Evolutionary conservation across 1,140 invertebrate species (phyloP), one percentile per base, ranked within the genome.

Genomic region (Microplitis mediator): DNA sequence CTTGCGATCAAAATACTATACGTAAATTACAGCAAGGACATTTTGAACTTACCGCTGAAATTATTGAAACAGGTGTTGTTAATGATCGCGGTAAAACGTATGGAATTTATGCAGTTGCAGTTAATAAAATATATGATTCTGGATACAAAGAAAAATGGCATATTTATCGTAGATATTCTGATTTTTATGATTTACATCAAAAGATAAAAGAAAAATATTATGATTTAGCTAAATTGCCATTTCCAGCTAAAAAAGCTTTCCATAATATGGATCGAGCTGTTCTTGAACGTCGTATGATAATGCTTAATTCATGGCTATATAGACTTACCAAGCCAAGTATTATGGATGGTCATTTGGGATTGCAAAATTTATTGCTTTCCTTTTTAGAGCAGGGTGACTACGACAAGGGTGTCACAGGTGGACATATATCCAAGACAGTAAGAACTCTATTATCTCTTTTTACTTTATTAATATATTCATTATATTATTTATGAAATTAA

Each of bases 171-270:
- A 80, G 93, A 76, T 98, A 98, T 80, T 97, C 95, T 39, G 96
- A 98, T 86, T 98, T 98, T 85, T 92, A 97, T 81, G 94, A 96
- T 81, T 87, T 98, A 5, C 91, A 96, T 80, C 88, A 90, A 78
- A 91, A 94, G 86, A 90, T 96, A 79, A 92, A 91, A 84, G 91
- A 92, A 56, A 92, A 91, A 91, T 97, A 92, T 90, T 91, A 93
- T 63, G 92, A 94, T 82, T 82, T 98, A 3, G 89, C 90, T 4
- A 93, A 92, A 77, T 85, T 98, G 31, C 89, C 91, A 31, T 97
- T 98, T 81, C 97, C 97, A 11, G 94, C 93, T 0, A 98, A 98
- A 85, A 97, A 97, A 80, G 93, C 96, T 14, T 95, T 98, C 80
- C 96, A 97, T 77, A 98, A 98, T 83, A 95, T 95, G 82, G 96